Conservation (phyloP, 2,888 invertebrate genomes). For the Quadroppia sp. region DNA sequence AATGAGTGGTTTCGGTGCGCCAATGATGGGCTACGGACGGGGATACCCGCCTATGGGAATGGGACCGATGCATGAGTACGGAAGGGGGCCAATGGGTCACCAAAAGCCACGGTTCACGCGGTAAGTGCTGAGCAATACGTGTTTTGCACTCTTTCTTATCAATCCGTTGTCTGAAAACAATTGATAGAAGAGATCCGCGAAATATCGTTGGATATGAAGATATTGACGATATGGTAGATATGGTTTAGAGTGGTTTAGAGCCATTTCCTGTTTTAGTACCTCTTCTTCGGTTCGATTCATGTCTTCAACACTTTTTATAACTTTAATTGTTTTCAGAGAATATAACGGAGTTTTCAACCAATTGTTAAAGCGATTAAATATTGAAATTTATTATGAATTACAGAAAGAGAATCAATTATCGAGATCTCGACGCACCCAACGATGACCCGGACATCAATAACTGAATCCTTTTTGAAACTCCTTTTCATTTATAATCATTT, state of each 20-base stretch:
- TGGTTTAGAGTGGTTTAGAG: conserved; percentile 59
- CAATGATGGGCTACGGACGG: conserved; percentile 45
- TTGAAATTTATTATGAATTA: conserved; percentile 50
- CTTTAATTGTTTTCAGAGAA: conserved; percentile 44
- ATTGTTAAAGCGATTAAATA: background rate
- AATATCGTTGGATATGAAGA: conserved; percentile 82
- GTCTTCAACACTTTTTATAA: conserved; percentile 25
- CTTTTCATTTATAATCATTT: no score
- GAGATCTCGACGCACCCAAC: conserved; percentile 55
- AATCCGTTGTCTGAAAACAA: conserved; percentile 39
- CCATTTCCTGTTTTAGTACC: background rate
- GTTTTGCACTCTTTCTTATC: background rate
- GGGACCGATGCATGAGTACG: conserved; percentile 35
- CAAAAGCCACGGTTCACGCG: conserved; percentile 18
- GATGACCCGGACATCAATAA: conserved; percentile 52
- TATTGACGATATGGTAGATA: conserved; percentile 77
- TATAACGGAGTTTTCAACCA: background rate
- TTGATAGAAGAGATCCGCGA: conserved; percentile 57
- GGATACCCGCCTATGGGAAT: conserved; percentile 35
- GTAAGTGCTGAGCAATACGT: conserved; percentile 18
- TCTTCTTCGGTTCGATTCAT: background rate
- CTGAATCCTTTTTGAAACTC: background rate
- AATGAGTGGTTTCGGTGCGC: conserved; percentile 43
- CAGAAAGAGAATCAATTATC: conserved; percentile 53
- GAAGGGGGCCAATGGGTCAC: conserved; percentile 9